Base-by-base conservation (phyloP, 64 coral and sea anemone species). In the Montipora sp. region DNA sequence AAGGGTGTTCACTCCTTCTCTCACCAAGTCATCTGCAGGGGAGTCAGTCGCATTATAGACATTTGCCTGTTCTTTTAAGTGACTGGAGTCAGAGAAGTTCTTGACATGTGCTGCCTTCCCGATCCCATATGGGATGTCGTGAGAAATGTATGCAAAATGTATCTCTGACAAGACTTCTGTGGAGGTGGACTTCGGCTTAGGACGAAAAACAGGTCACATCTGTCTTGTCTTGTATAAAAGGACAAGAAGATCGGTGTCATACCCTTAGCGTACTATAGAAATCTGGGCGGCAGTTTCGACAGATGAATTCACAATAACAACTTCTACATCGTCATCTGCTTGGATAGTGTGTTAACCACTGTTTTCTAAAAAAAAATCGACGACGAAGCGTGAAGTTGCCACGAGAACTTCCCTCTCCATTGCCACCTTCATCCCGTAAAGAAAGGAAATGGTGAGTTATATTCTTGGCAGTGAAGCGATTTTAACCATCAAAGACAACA, bases 211-310 rank as follows among this genome's bases (percentile, higher is more conserved):
- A 7, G 82, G 27, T 55, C 44, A 13, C 18, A 3, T 89, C 84
- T 48, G 14, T 15, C 45, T 19, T 23, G 27, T 50, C 16, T 59
- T 60, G 59, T 60, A 60, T 10, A 60, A 60, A 10, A 60, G 91
- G 13, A 93, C 59, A 7, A 93, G 16, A 1, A 93, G 76, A 47
- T 93, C 91, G 5, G 92, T 89, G 83, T 93, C 92, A 10, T 93
- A 87, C 43, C 93, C 80, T 4, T 79, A 60, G 59, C 59, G 59
- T 36, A 36, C 27, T 36, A 36, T 36, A 1, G 27, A 36, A 36
- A 36, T 36, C 27, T 36, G 27, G 27, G 27, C 27, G 27, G 27
- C 27, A 36, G 27, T 36, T 36, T 36, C 27, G 27, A 36, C 27
- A 36, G 27, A 36, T 36, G 27, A 36, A 36, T 36, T 36, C 27